Conservation (phyloP, 2,888 invertebrate species). For the Athrips mouffetella region DNA sequence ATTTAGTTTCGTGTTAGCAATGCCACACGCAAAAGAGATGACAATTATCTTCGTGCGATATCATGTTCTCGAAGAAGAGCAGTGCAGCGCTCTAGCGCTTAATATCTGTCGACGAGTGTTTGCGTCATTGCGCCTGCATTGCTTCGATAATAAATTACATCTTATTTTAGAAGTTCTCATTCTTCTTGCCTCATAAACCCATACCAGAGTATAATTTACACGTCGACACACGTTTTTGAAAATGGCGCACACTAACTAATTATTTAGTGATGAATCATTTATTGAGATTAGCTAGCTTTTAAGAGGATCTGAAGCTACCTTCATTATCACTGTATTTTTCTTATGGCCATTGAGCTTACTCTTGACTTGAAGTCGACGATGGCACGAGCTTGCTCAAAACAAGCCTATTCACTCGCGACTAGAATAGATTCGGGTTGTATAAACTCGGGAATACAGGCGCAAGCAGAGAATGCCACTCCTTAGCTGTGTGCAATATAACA, state of each 20-base stretch:
- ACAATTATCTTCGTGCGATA: slow-evolving; percentile 45
- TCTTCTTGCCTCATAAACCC: slow-evolving; percentile 54
- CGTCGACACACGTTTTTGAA: slow-evolving; percentile 55
- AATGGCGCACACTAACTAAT: slow-evolving; percentile 56
- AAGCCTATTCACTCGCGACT: too few relatives aligned
- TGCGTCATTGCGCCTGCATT: slow-evolving; percentile 67
- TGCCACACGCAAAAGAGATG: slow-evolving; percentile 48
- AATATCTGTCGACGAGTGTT: slow-evolving; percentile 74
- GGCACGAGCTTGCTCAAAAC: too few relatives aligned
- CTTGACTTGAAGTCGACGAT: too few relatives aligned
- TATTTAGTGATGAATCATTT: slow-evolving; percentile 32
- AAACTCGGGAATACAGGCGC: too few relatives aligned
- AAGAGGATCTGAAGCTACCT: background rate
- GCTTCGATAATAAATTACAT: slow-evolving; percentile 69
- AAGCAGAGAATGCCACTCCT: too few relatives aligned
- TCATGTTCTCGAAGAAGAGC: slow-evolving; percentile 41
- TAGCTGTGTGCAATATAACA: too few relatives aligned
- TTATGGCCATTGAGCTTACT: too few relatives aligned
- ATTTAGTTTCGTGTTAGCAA: slow-evolving; percentile 45
- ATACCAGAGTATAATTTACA: slow-evolving; percentile 38
- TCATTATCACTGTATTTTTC: background rate
- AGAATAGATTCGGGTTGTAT: too few relatives aligned
- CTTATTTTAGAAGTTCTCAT: slow-evolving; percentile 75
- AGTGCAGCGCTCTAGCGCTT: slow-evolving; percentile 65
- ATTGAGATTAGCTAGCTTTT: slow-evolving; percentile 38